Conservation (phyloP, 1,140 invertebrate genomes). For the Magallana ariakensis region DNA sequence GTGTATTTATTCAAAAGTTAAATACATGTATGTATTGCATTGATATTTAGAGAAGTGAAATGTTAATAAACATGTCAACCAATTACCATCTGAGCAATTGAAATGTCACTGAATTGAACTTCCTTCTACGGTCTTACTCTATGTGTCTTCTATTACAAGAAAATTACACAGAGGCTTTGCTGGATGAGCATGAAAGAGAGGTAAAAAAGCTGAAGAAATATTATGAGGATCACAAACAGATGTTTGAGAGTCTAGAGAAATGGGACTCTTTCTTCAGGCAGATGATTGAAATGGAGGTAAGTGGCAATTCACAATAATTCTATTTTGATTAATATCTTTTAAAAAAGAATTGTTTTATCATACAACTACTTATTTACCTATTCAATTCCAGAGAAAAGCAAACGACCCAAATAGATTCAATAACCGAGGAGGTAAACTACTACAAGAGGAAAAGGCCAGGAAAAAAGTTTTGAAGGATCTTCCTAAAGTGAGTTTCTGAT, state of each 20-base stretch:
- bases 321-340: too few species aligned
- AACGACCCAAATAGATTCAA: constrained; percentile 89
- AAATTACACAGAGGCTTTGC: constrained; percentile 87
- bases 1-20: too few species aligned
- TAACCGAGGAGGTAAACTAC: constrained; percentile 89
- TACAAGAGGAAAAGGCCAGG: constrained; percentile 90
- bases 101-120: too few species aligned
- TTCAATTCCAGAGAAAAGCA: constrained; percentile 80
- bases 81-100: too few species aligned
- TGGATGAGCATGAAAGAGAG: constrained; percentile 88
- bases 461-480: constrained; percentile 85
- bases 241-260: constrained; percentile 80
- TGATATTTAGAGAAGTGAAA: too few species aligned
- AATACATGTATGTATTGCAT: too few species aligned
- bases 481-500: constrained; percentile 72
- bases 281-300: constrained; percentile 74
- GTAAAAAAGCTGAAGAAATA: constrained; percentile 84
- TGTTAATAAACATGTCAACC: too few species aligned
- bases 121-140: too few species aligned
- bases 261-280: constrained; percentile 67
- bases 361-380: not conserved
- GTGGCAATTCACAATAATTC: too few species aligned
- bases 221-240: constrained; percentile 85
- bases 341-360: too few species aligned
- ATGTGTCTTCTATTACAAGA: constrained; percentile 54